Evolutionary conservation across 2,888 invertebrate species (phyloP).

Genomic region (Conus canariensis): DNA sequence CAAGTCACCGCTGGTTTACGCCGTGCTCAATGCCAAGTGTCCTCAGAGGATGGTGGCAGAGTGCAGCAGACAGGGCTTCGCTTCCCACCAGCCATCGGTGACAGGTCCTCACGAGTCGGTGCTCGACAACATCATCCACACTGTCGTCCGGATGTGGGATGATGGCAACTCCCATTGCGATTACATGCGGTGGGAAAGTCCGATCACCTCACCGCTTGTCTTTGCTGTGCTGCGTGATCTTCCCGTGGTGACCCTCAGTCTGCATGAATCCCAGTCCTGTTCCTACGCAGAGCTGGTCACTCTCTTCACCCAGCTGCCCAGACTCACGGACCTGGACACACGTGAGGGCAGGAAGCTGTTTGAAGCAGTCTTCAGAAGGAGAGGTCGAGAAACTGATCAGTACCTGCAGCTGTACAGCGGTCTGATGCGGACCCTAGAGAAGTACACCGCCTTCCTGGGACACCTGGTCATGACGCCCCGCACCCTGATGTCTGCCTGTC

Average conservation of each 20-base stretch:
- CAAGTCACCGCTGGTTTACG: background rate
- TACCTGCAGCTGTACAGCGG: background rate
- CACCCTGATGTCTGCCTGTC: background rate
- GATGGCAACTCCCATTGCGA: no score
- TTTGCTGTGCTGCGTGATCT: background rate
- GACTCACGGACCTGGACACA: background rate
- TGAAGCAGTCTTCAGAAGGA: background rate
- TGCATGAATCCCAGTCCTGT: constrained; percentile 17
- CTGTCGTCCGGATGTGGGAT: background rate
- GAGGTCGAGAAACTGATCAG: background rate
- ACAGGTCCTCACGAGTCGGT: background rate
- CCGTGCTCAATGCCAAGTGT: background rate
- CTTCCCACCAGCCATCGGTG: background rate
- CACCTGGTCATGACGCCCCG: background rate
- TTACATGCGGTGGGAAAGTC: no score
- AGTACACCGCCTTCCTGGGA: background rate
- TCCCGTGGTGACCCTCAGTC: background rate
- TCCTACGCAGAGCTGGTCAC: background rate
- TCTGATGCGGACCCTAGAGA: background rate
- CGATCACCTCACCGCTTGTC: background rate
- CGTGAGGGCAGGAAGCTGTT: background rate
- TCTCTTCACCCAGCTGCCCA: background rate
- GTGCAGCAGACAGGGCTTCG: constrained; percentile 21
- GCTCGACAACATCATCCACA: background rate
- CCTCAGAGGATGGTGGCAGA: constrained; percentile 1